Conservation (phyloP, 2,113 vertebrate species). For the Daubentonia madagascariensis region DNA sequence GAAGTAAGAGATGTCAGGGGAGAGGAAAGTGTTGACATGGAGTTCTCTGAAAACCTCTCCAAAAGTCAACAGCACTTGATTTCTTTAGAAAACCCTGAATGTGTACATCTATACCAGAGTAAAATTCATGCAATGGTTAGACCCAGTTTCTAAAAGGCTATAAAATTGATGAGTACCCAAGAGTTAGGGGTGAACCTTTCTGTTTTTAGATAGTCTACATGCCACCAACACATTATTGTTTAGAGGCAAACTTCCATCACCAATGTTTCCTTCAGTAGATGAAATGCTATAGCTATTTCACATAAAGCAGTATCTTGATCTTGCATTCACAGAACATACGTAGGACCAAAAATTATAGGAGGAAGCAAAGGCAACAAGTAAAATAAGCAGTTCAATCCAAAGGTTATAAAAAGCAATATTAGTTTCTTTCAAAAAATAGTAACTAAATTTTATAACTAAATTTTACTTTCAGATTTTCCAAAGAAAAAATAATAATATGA, state of each 20-base stretch:
- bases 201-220: background rate
- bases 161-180: background rate
- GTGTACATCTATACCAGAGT: background rate
- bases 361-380: background rate
- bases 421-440: background rate
- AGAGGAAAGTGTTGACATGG: background rate
- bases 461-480: slow-evolving; percentile 21
- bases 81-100: background rate
- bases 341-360: background rate
- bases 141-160: background rate
- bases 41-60: background rate
- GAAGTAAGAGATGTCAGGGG: background rate
- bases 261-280: background rate
- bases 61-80: background rate
- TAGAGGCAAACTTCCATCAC: background rate
- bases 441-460: background rate
- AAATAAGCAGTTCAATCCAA: background rate
- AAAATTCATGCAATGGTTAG: background rate
- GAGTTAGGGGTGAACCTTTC: background rate
- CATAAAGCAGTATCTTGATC: background rate
- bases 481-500: background rate
- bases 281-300: background rate
- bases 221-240: background rate
- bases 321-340: background rate
- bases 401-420: background rate